Evolutionary conservation across 2,797 vertebrate genomes (phyloP).

Genomic region (Chaenodraco wilsoni): DNA sequence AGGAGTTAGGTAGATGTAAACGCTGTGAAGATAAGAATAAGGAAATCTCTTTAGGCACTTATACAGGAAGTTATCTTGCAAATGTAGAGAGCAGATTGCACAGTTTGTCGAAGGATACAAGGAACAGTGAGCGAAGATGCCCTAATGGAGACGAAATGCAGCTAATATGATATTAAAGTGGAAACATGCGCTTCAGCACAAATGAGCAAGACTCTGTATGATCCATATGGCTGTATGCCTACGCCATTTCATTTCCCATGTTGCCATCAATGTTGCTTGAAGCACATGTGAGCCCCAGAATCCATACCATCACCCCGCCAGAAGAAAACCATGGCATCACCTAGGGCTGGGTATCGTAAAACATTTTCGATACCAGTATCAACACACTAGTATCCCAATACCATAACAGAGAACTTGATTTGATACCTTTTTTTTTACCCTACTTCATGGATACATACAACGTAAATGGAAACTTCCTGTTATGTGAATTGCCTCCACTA

Average conservation of each 20-base stretch:
- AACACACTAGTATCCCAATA: neutral
- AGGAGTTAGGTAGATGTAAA: constrained; percentile 30
- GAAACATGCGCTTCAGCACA: constrained; percentile 54
- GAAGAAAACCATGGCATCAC: constrained; percentile 36
- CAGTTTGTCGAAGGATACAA: constrained; percentile 17
- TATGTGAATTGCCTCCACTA: neutral
- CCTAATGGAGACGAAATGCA: constrained; percentile 8
- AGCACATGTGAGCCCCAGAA: constrained; percentile 52
- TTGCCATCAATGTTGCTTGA: constrained; percentile 38
- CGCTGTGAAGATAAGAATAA: constrained; percentile 20
- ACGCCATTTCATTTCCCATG: constrained; percentile 30
- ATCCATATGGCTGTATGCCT: constrained; percentile 31
- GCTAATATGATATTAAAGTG: constrained; percentile 7
- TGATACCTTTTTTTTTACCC: neutral
- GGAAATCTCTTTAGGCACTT: constrained; percentile 44
- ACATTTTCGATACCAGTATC: neutral
- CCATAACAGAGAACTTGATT: neutral
- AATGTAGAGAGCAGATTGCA: constrained; percentile 41
- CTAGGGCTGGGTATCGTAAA: neutral
- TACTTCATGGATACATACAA: neutral
- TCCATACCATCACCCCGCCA: constrained; percentile 43
- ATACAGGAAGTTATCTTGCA: constrained; percentile 31
- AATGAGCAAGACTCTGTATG: constrained; percentile 53
- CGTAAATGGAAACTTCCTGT: neutral
- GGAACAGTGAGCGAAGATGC: constrained; percentile 5